Conservation (phyloP, 2,888 invertebrate species). For the Cryptophagus acutangulus region DNA sequence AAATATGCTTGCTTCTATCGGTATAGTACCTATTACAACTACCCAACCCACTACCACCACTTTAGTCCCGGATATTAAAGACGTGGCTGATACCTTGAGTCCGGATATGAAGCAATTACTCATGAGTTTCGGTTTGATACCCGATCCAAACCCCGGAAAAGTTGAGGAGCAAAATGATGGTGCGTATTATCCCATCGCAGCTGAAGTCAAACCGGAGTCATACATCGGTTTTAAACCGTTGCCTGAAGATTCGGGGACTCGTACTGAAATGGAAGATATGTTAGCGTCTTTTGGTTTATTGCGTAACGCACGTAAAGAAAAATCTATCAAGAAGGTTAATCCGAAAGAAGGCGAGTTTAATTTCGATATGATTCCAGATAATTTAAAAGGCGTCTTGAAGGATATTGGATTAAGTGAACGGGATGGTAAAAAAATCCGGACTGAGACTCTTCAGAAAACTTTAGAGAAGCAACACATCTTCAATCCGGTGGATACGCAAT, state of each 20-base stretch:
- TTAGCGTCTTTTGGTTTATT: conserved; percentile 43
- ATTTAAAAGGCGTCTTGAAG: conserved; percentile 38
- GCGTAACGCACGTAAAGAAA: conserved; percentile 29
- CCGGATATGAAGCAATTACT: conserved; percentile 48
- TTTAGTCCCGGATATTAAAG: conserved; percentile 37
- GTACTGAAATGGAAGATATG: conserved; percentile 44
- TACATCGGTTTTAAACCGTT: conserved; percentile 46
- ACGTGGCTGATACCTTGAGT: conserved; percentile 42
- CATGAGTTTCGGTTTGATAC: conserved; percentile 48
- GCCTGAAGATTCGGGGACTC: conserved; percentile 36
- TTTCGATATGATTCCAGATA: conserved; percentile 43
- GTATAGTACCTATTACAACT: conserved; percentile 27
- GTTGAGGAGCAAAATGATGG: background rate
- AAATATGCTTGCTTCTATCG: conserved; percentile 48
- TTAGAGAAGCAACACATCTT: conserved; percentile 34
- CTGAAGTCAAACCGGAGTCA: conserved; percentile 40
- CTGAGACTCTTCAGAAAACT: conserved; percentile 15
- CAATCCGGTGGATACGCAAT: conserved; percentile 36
- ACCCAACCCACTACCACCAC: conserved; percentile 29
- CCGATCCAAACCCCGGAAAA: conserved; percentile 31
- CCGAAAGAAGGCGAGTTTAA: conserved; percentile 22
- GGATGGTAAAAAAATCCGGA: conserved; percentile 16
- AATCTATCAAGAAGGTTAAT: conserved; percentile 18
- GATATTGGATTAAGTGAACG: conserved; percentile 40
- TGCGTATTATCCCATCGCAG: conserved; percentile 31